Evolutionary conservation across 2,888 invertebrate species (phyloP).

Genomic region (Phragmatobia fuliginosa): DNA sequence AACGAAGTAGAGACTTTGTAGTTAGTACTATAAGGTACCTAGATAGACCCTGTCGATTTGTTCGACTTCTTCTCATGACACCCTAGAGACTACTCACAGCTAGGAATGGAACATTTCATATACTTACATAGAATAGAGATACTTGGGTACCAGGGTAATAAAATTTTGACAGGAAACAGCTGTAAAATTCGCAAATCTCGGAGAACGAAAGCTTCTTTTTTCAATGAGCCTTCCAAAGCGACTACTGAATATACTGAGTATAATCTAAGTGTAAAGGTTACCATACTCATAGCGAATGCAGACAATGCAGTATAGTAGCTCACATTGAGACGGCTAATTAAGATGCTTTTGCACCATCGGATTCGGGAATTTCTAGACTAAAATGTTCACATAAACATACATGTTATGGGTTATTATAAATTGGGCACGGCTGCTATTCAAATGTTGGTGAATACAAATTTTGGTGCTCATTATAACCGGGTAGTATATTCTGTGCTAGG

Average conservation of each 20-base stretch:
- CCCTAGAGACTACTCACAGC: neutral
- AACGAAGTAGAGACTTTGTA: neutral
- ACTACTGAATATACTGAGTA: no score
- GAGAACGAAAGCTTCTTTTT: neutral
- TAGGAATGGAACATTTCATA: neutral
- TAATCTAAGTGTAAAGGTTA: no score
- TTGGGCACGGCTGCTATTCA: slow-evolving; percentile 59
- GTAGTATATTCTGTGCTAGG: slow-evolving; percentile 37
- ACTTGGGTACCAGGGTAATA: neutral
- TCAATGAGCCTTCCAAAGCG: no score
- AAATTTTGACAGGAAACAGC: neutral
- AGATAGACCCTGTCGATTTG: neutral
- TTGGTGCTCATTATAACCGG: slow-evolving; percentile 58
- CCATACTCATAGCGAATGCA: no score
- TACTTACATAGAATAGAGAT: neutral
- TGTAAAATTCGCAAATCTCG: neutral
- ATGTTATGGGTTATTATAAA: slow-evolving; percentile 41
- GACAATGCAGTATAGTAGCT: no score
- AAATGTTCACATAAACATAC: slow-evolving; percentile 27
- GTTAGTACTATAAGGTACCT: neutral
- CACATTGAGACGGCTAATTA: no score
- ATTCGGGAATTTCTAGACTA: slow-evolving; percentile 39
- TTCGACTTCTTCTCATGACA: neutral
- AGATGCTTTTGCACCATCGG: no score
- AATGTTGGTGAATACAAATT: slow-evolving; percentile 61